Evolutionary conservation across 2,113 vertebrate genomes (phyloP), one percentile per base, ranked within the genome.

Genomic region (Ardeotis arabs): DNA sequence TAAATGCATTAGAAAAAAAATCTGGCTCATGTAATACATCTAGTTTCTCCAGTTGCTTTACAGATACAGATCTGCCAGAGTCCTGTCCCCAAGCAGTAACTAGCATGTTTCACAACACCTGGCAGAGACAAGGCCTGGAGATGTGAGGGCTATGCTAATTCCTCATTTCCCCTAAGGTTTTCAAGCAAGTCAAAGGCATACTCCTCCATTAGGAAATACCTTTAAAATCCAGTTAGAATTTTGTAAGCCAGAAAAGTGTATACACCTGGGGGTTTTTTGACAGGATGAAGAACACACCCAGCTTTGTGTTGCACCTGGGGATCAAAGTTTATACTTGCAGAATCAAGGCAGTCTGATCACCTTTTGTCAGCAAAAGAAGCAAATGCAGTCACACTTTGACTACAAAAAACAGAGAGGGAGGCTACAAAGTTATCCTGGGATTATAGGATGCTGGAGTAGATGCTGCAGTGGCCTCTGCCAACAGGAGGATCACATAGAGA

Each of bases 191-290:
- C 62, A 69, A 62, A 92, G 19, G 13, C 41, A 91, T 8, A 29
- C 4, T 49, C 22, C 28, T 18, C 19, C 23, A 15, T 83, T n/a
- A 73, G 8, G 86, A 94, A 87, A n/a, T 0, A 3, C 13, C 37
- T 84, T 77, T 37, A 45, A 67, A 37, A 84, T 53, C 9, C 29
- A 80, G 35, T 23, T 27, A 76, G 33, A 4, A 17, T 80, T 86
- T 28, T 55, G 28, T 39, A 81, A 90, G 12, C 6, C 31, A 69
- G 41, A 62, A 87, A 83, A 72, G 8, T 0, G 0, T 41, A 44
- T 91, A 35, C 2, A 22, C 6, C 9, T 23, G 25, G 0, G 25
- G 0, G 1, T 7, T 21, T 49, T 59, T 25, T 8, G 1, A 37
- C 4, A 64, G 20, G 60, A 37, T 3, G 76, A 85, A 64, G 16